Evolutionary conservation across 2,888 invertebrate species (phyloP).

Genomic region (Agriopis marginaria): DNA sequence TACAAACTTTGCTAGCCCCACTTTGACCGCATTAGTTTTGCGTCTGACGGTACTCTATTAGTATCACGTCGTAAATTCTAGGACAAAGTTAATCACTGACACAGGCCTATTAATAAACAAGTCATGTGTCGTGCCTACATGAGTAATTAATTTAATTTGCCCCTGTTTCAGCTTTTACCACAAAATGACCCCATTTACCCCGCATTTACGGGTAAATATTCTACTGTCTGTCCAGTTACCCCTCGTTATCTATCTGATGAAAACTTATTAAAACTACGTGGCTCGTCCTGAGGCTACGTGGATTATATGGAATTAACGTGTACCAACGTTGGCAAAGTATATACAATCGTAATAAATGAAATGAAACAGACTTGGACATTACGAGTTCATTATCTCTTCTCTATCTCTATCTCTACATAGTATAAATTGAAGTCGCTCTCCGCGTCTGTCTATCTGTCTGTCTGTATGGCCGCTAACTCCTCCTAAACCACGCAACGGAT

Average conservation of each 20-base stretch:
- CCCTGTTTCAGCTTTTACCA: conserved; percentile 6
- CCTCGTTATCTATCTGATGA: conserved; percentile 9
- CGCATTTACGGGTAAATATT: conserved; percentile 5
- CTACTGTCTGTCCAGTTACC: background rate
- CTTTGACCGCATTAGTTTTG: background rate
- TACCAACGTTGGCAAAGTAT: background rate
- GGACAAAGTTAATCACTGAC: conserved; percentile 4
- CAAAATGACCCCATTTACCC: conserved; percentile 7
- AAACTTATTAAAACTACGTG: conserved; percentile 16
- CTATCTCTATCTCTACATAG: too few species aligned
- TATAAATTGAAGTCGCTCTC: too few species aligned
- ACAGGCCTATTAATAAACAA: conserved; percentile 1
- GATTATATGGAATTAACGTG: background rate
- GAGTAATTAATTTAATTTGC: conserved; percentile 7
- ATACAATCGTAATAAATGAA: background rate
- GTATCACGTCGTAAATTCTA: conserved; percentile 2
- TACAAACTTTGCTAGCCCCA: too few species aligned
- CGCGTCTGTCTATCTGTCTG: too few species aligned
- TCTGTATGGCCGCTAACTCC: too few species aligned
- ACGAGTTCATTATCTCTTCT: background rate
- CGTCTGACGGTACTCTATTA: background rate
- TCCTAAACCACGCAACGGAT: too few species aligned
- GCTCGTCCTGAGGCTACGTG: background rate
- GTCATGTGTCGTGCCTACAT: conserved; percentile 4
- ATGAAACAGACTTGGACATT: background rate